phyloP scores from a whole-genome alignment of 2,113 vertebrate species.

The Callipepla californica region DNA sequence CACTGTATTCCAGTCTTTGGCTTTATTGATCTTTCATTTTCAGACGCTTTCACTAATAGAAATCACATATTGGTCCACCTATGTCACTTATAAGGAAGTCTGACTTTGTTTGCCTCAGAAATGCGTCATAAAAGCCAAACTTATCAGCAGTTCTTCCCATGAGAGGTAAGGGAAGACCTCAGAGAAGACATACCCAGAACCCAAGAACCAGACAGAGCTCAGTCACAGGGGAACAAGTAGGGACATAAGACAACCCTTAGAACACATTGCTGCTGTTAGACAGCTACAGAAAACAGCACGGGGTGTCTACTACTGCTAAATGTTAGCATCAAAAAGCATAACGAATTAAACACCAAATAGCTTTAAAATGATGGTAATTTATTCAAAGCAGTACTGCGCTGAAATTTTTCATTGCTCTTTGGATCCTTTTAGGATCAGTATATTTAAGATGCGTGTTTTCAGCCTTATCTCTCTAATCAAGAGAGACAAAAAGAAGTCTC shows the following conservation, averaged over 20 bases:
- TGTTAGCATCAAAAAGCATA: background rate
- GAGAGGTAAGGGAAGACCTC: background rate
- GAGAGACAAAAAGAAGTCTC: background rate
- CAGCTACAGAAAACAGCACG: background rate
- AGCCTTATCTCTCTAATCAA: background rate
- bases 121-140: background rate
- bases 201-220: background rate
- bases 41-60: rapidly evolving
- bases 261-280: background rate
- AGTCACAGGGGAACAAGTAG: background rate
- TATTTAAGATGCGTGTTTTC: background rate
- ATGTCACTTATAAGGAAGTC: rapidly evolving
- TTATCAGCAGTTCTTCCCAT: background rate
- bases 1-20: background rate
- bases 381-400: background rate
- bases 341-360: background rate
- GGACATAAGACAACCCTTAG: rapidly evolving
- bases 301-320: background rate
- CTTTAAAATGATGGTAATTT: background rate
- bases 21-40: background rate
- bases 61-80: background rate
- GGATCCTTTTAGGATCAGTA: background rate
- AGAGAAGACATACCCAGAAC: background rate
- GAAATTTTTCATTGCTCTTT: background rate
- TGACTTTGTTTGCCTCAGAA: background rate